Percentiles rank a stretch among this genome's conserved stretches.
Evolutionary conservation across 2,888 invertebrate genomes (phyloP).

Genomic region (Brenthis hecate): DNA sequence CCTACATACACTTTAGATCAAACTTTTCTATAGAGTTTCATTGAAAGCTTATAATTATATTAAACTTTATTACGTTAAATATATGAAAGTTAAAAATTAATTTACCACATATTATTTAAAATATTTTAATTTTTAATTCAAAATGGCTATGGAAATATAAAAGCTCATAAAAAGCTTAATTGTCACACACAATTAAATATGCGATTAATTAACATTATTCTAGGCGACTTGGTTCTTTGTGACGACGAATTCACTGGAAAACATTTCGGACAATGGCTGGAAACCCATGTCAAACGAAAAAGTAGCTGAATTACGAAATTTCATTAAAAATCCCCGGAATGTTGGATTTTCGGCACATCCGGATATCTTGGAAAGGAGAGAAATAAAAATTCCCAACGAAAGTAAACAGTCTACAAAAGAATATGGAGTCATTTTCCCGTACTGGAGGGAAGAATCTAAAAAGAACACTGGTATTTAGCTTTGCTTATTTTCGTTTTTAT

Average conservation of each 20-base stretch:
- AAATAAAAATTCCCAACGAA: slow-evolving; percentile 19
- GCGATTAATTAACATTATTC: slow-evolving; percentile 35
- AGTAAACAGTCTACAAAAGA: slow-evolving; percentile 1
- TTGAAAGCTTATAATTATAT: too few relatives aligned
- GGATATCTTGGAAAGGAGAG: slow-evolving; percentile 27
- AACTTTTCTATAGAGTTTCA: too few relatives aligned
- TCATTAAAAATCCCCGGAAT: slow-evolving; percentile 33
- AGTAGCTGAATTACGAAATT: slow-evolving; percentile 36
- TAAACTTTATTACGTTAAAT: too few relatives aligned
- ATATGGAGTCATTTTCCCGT: background rate
- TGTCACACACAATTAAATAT: slow-evolving; percentile 9
- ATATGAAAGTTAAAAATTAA: too few relatives aligned
- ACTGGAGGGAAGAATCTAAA: background rate
- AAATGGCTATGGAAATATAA: background rate
- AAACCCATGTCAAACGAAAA: slow-evolving; percentile 43
- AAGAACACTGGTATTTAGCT: too few relatives aligned
- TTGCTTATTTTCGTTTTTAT: too few relatives aligned
- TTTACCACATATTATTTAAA: background rate
- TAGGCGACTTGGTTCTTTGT: slow-evolving; percentile 34
- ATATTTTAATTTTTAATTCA: background rate
- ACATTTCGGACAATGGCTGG: slow-evolving; percentile 43
- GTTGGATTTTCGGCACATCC: slow-evolving; percentile 24
- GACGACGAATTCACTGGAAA: slow-evolving; percentile 21
- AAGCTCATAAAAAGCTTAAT: background rate
- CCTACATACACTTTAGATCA: too few relatives aligned